These are phyloP conservation scores for Heterocephalus glaber DNA, from an alignment of 2,113 vertebrate genomes.

Conservation along the genomic window DNA sequence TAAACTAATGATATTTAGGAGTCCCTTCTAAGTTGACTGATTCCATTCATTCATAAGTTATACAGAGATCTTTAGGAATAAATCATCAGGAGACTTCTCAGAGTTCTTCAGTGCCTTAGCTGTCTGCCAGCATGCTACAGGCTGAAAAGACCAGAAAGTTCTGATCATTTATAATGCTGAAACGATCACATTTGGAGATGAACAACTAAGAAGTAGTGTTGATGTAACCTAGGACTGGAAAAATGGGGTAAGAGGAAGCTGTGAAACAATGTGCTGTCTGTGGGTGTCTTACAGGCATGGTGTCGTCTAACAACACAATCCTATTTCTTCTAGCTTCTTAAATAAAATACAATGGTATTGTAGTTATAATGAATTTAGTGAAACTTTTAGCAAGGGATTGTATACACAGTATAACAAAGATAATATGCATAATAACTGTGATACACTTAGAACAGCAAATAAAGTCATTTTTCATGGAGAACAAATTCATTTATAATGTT, in stretches of 20 bases:
- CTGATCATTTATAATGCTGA: not conserved
- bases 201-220: not conserved
- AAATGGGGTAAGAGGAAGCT: too few species aligned
- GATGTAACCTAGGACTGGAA: not conserved
- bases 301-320: not conserved
- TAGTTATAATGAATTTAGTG: not conserved
- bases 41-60: not conserved
- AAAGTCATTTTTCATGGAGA: not conserved
- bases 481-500: not conserved
- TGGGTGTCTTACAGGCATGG: not conserved
- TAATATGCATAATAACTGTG: not conserved
- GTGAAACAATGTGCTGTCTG: not conserved
- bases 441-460: not conserved
- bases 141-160: not conserved
- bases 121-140: accelerated
- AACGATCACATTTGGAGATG: too few species aligned
- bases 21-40: not conserved
- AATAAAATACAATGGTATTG: not conserved
- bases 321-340: not conserved
- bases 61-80: not conserved
- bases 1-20: not conserved
- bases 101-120: not conserved
- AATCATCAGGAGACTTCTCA: not conserved
- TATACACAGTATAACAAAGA: not conserved
- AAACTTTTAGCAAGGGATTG: not conserved